phyloP scores from a whole-genome alignment of 2,113 vertebrate genomes.

The Varanus komodoensis region DNA sequence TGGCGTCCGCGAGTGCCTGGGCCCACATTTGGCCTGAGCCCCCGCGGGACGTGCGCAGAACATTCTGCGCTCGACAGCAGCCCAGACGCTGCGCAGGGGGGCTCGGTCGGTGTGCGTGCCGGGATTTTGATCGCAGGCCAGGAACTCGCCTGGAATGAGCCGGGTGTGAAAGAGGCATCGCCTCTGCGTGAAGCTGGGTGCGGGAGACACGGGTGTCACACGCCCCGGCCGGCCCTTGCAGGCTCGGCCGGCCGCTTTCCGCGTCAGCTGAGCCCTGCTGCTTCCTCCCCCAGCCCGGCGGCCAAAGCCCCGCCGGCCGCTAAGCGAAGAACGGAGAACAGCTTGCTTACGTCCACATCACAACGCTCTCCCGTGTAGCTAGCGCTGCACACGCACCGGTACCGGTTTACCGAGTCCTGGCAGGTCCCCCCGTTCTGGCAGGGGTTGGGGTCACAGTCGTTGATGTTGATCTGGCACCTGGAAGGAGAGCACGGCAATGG shows the following conservation, averaged over 20 bases:
- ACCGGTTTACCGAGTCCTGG: slow-evolving; percentile 80
- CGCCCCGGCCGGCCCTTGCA: neutral
- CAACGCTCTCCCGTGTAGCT: slow-evolving; percentile 88
- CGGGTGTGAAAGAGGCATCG: neutral
- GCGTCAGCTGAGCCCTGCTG: neutral
- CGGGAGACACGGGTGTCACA: neutral
- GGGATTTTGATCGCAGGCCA: neutral
- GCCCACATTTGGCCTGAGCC: neutral
- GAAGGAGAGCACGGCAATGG: slow-evolving; percentile 30
- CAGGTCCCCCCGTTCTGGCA: slow-evolving; percentile 94
- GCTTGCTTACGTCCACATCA: slow-evolving; percentile 82
- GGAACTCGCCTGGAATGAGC: too few species aligned
- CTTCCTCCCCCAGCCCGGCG: neutral
- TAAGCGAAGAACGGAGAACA: neutral
- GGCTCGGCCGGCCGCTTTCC: neutral
- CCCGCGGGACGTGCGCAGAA: neutral
- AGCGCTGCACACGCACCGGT: slow-evolving; percentile 85
- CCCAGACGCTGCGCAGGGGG: neutral
- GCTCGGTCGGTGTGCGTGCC: too few species aligned
- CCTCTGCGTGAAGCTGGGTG: neutral
- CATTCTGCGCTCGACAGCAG: neutral
- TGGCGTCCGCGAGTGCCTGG: neutral
- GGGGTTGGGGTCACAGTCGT: slow-evolving; percentile 87
- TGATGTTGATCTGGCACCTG: slow-evolving; percentile 88
- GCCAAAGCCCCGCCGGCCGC: too few species aligned